Evolutionary conservation across 2,113 vertebrate species (phyloP), one percentile per base, ranked within the genome.

Genomic region (Fukomys damarensis): DNA sequence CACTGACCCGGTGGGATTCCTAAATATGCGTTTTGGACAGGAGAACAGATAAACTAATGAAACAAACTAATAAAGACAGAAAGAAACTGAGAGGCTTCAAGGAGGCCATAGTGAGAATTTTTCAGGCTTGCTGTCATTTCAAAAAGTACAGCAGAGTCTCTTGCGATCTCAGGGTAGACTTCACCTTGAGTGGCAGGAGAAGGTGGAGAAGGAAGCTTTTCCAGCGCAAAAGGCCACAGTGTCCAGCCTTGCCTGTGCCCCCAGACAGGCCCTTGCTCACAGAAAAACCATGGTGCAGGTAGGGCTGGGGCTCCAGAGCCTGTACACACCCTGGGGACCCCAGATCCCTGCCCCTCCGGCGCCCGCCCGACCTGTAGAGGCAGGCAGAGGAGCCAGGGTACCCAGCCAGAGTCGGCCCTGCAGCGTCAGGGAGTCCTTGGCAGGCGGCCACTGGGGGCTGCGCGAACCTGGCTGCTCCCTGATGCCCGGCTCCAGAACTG

Each of bases 351-450:
- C 65, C 74, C 35, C 68, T 13, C 22, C 2, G 41, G 59, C 59
- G 54, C 90, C 35, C 46, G 46, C 46, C 46, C 28, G 63, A 89
- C 95, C 97, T 89, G 54, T 86, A 79, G 77, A 79, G 83, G 68
- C 92, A 83, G 87, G 80, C 94, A 4, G 2, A 13, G 14, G 13
- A 46, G 74, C 52, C 63, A 1, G 5, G 66, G 28, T 8, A 0
- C 76, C 32, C 65, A 26, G 96, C 59, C 86, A 63, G 4, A 30
- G 59, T 81, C 58, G 3, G 88, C 93, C 77, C 63, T 0, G 22
- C 3, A 63, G 89, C 89, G 0, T 41, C 63, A 2, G 68, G 77
- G 84, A 35, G 52, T 52, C 90, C 59, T 86, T 66, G 93, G 95
- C 97, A 3, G 28, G 52, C 2, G 0, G 80, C 95, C 96, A 89